Evolutionary conservation across 2,888 invertebrate species (phyloP).

Genomic region (Siphlonurus alternatus): DNA sequence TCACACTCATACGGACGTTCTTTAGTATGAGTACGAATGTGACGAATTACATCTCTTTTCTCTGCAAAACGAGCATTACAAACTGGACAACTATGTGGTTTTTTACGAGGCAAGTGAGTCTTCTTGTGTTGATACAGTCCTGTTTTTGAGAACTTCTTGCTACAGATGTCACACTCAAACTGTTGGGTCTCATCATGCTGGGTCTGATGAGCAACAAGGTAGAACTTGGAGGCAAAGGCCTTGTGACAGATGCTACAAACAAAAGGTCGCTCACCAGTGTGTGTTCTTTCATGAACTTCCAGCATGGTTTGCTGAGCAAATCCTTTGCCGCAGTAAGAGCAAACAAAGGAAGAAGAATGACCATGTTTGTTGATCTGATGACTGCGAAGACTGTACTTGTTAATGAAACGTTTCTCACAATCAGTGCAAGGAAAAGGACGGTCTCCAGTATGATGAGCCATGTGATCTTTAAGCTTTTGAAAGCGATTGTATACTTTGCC

Average conservation of each 20-base stretch:
- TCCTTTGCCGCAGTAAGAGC: background rate
- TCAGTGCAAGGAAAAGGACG: background rate
- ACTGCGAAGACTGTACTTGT: constrained; percentile 3
- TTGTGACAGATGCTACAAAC: background rate
- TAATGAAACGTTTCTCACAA: background rate
- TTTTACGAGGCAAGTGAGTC: no score
- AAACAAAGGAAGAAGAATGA: background rate
- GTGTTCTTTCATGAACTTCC: background rate
- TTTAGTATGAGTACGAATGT: background rate
- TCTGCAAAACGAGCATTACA: background rate
- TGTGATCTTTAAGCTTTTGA: background rate
- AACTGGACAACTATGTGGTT: background rate
- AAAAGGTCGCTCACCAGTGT: background rate
- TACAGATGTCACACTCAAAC: no score
- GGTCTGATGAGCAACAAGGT: no score
- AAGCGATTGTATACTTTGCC: background rate
- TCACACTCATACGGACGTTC: background rate
- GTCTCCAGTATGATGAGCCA: constrained; percentile 3
- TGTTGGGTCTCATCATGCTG: no score
- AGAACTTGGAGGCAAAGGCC: no score
- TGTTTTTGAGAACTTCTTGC: no score
- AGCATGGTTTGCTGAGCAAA: background rate
- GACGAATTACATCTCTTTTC: background rate
- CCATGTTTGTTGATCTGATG: constrained; percentile 2
- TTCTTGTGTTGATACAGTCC: no score